A percentile compares a stretch with the other conserved stretches of the same genome.
Conservation (phyloP, 2,888 invertebrate genomes). For the Chymomyza caudatula region DNA sequence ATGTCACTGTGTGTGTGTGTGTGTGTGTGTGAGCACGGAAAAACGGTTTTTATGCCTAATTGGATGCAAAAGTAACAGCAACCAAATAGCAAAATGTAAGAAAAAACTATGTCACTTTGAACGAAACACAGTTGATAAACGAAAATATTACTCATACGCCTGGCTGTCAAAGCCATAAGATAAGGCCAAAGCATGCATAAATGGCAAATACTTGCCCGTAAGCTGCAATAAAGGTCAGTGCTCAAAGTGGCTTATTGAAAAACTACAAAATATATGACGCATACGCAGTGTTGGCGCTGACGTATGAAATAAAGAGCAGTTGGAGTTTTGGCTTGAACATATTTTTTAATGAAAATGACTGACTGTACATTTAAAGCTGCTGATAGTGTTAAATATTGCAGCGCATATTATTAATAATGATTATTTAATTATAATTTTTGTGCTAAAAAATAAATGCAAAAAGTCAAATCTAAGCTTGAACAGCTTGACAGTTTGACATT, state of each 20-base stretch:
- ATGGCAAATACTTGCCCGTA: neutral
- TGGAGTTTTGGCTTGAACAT: no score
- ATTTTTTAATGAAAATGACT: no score
- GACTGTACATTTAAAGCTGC: no score
- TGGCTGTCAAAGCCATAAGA: neutral
- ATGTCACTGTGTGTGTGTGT: neutral
- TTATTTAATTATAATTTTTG: neutral
- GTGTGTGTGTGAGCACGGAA: neutral
- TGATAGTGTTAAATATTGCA: no score
- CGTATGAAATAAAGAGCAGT: no score
- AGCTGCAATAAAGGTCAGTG: neutral
- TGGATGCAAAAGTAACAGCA: neutral
- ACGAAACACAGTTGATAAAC: neutral
- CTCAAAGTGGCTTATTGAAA: neutral
- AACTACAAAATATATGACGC: neutral
- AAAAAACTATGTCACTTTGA: neutral
- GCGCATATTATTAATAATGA: neutral
- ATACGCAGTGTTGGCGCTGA: no score
- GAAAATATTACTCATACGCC: neutral
- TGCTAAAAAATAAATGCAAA: neutral
- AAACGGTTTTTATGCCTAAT: neutral
- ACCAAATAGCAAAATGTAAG: neutral
- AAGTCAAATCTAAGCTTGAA: conserved; percentile 4
- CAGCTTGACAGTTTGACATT: conserved; percentile 6
- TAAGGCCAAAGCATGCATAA: neutral